Evolutionary conservation across 2,113 vertebrate species (phyloP).

Genomic region (Ploceus nigricollis): DNA sequence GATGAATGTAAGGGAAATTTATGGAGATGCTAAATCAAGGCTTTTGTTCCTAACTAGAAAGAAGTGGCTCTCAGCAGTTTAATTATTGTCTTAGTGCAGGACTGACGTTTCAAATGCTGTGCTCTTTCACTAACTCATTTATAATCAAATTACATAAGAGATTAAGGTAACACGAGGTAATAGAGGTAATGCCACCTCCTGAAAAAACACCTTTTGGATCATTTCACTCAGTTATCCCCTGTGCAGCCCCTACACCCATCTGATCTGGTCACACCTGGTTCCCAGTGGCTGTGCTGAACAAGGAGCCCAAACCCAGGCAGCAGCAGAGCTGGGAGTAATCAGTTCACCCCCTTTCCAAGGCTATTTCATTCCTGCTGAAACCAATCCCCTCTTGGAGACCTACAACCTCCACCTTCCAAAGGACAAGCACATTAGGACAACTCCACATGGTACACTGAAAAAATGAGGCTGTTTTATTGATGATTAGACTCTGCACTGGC

Average conservation of each 20-base stretch:
- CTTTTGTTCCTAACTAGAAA: slow-evolving; percentile 19
- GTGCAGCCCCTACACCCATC: background rate
- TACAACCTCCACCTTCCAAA: background rate
- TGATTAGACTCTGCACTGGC: background rate
- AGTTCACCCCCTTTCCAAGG: background rate
- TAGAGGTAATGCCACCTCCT: background rate
- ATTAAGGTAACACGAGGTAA: background rate
- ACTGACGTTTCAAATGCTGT: background rate
- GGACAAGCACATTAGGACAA: background rate
- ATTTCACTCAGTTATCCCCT: background rate
- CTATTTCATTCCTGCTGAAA: background rate
- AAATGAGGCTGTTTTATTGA: slow-evolving; percentile 68
- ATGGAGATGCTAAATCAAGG: slow-evolving; percentile 34
- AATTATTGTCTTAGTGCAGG: background rate
- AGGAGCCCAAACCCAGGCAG: background rate
- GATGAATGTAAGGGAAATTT: background rate
- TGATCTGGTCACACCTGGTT: background rate
- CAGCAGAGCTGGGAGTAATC: background rate
- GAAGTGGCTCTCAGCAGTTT: background rate
- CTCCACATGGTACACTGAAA: slow-evolving; percentile 34
- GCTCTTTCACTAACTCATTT: background rate
- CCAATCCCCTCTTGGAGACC: background rate
- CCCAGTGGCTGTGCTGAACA: background rate
- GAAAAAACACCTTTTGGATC: background rate
- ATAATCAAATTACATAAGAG: background rate